phyloP scores from a whole-genome alignment of 2,797 vertebrate genomes.

The Phoebastria nigripes region DNA sequence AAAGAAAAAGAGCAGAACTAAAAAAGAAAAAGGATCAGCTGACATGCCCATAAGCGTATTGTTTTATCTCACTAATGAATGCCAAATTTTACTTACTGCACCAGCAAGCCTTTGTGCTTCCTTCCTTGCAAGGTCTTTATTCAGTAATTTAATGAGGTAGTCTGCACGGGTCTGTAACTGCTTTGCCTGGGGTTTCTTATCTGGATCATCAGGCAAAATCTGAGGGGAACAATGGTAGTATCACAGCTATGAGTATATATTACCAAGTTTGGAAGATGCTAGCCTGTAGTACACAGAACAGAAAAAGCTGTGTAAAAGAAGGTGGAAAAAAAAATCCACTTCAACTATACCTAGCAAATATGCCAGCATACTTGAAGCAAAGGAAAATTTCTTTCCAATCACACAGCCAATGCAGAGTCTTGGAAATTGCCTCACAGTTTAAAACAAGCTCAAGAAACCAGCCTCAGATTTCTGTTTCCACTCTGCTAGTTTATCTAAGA shows the following conservation, averaged over 20 bases:
- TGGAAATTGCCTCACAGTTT: background rate
- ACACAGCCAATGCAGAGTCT: background rate
- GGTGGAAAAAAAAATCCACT: background rate
- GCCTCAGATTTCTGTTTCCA: background rate
- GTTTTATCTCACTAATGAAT: background rate
- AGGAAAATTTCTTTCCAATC: background rate
- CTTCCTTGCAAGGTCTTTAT: constrained; percentile 92
- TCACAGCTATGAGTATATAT: background rate
- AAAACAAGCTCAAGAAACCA: background rate
- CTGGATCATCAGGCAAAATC: constrained; percentile 97
- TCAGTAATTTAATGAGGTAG: constrained; percentile 99
- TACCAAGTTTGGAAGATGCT: background rate
- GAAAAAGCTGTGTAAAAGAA: background rate
- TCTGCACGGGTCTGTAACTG: constrained; percentile 97
- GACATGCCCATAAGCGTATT: rapidly evolving
- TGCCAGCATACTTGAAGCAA: background rate
- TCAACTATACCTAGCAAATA: background rate
- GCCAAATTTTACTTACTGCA: constrained; percentile 77
- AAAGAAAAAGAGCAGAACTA: background rate
- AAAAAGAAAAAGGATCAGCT: background rate
- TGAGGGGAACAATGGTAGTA: constrained; percentile 56
- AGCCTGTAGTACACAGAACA: background rate
- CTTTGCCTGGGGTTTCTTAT: constrained; percentile 98
- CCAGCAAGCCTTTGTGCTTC: constrained; percentile 92
- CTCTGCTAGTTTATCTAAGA: background rate